Evolutionary conservation across 2,888 invertebrate genomes (phyloP), one percentile per base, ranked within the genome.

Genomic region (Rutpela maculata): DNA sequence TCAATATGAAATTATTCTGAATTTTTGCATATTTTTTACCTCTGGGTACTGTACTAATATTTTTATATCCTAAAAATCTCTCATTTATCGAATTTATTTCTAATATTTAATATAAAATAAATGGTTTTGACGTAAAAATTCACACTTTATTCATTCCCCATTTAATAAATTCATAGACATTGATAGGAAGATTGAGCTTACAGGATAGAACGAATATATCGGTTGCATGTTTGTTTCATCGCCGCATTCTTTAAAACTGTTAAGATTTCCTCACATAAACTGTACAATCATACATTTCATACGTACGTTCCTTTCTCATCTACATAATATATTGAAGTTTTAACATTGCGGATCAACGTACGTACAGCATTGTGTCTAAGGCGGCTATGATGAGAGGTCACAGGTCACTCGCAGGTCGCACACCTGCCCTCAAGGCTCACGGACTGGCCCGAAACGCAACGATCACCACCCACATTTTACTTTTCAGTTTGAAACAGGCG

Each of bases 321-420:
- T 76, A 74, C 78, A 76, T 78, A 78, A 78, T 76, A 78, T 78
- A 78, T 78, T 76, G 76, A 78, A 70, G 78, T 74, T 78, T 70
- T 74, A 78, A 69, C 73, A 69, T 78, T 71, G 70, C 70, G 71
- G 79, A 81, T 81, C 79, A 78, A 81, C 75, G 76, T 80, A 75
- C 73, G 74, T 77, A 74, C 74, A 77, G 77, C 78, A 81, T 81
- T 81, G 81, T 81, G 80, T 81, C 81, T 81, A 78, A 81, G 80
- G 75, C 78, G 77, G 75, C 72, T 80, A 78, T 75, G 81, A 79
- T 77, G 78, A 72, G 81, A 83, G 86, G 85, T 86, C 84, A 84
- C 80, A 83, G 86, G 85, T 86, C 85, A 84, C 77, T 73, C 74
- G 75, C 84, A 84, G 86, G 85, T 86, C 86, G 83, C 84, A 82